These are phyloP conservation scores for Chionodraco myersi DNA, from an alignment of 2,113 vertebrate species.

Conservation along the genomic window DNA sequence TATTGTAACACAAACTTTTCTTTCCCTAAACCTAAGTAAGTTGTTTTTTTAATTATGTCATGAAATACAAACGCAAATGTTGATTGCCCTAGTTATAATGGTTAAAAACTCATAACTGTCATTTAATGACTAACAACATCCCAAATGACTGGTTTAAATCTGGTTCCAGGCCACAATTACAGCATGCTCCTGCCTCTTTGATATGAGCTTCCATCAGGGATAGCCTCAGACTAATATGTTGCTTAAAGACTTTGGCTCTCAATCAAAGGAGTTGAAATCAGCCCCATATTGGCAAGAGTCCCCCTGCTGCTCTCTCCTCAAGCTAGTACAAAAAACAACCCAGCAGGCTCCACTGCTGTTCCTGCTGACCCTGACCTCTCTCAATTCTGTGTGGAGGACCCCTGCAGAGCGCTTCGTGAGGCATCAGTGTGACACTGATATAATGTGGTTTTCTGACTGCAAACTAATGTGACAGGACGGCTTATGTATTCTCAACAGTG, in stretches of 20 bases:
- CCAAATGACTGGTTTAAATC: not conserved
- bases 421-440: conserved; percentile 18
- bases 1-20: no score
- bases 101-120: no score
- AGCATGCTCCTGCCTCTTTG: conserved; percentile 1
- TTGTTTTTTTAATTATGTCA: no score
- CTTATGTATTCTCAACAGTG: conserved; percentile 17
- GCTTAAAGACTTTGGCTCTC: not conserved
- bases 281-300: not conserved
- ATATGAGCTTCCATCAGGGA: not conserved
- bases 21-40: no score
- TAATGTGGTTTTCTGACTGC: conserved; percentile 3
- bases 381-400: conserved; percentile 6
- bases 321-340: not conserved
- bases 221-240: conserved; percentile 6
- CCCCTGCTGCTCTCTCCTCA: conserved; percentile 1
- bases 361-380: conserved; percentile 32
- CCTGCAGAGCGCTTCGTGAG: not conserved
- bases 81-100: no score
- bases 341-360: conserved; percentile 3
- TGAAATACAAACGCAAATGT: no score
- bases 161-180: not conserved
- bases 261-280: conserved; percentile 16
- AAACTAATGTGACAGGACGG: not conserved
- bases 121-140: no score